Evolutionary conservation across 1,140 invertebrate species (phyloP).

Genomic region (Drosophila kikkawai): DNA sequence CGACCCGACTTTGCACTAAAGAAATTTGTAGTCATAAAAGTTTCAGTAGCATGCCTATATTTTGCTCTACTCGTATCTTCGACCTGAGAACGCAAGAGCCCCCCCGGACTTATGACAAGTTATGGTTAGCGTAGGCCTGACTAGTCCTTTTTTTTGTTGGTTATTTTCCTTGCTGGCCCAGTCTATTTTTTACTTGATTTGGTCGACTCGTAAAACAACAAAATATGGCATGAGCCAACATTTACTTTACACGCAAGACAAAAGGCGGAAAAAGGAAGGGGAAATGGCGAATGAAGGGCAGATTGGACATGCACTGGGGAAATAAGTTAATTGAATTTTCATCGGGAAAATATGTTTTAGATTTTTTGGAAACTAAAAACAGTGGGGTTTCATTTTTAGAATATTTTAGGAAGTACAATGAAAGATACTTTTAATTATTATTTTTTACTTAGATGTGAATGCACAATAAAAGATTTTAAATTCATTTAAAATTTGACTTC

Average conservation of each 20-base stretch:
- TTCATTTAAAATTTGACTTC: no score
- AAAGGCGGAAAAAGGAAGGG: slow-evolving; percentile 16
- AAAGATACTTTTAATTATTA: neutral
- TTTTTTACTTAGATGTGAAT: neutral
- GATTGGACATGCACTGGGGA: slow-evolving; percentile 33
- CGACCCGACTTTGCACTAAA: slow-evolving; percentile 55
- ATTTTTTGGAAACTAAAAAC: neutral
- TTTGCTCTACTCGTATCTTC: slow-evolving; percentile 32
- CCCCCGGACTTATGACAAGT: slow-evolving; percentile 60
- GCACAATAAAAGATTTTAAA: no score
- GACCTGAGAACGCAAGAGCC: slow-evolving; percentile 27
- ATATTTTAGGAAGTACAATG: neutral
- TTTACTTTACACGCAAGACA: slow-evolving; percentile 58
- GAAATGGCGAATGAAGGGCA: slow-evolving; percentile 27
- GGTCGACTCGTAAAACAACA: slow-evolving; percentile 61
- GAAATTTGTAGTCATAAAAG: slow-evolving; percentile 74
- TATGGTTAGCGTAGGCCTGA: slow-evolving; percentile 52
- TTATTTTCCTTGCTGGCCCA: slow-evolving; percentile 2
- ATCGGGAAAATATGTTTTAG: neutral
- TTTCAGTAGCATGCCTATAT: slow-evolving; percentile 69
- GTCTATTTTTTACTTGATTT: slow-evolving; percentile 37
- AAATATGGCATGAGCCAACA: slow-evolving; percentile 53
- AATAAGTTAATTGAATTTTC: slow-evolving; percentile 2
- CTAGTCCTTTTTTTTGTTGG: slow-evolving; percentile 28
- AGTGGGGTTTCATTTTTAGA: neutral